Conservation (phyloP, 2,797 vertebrate genomes). For the Pelodytes ibericus region DNA sequence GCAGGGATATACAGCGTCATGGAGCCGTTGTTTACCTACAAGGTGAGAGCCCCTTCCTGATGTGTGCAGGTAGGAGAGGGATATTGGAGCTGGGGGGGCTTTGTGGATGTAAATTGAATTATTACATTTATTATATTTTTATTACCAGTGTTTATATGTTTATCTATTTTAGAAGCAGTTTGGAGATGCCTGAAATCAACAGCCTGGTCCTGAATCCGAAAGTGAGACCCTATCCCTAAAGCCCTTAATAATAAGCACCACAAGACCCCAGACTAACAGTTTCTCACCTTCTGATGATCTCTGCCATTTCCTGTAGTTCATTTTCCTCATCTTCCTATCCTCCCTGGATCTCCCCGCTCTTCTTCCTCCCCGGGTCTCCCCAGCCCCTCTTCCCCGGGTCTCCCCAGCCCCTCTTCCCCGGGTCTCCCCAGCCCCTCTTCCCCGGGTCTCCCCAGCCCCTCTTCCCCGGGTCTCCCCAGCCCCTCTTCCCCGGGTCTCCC, state of each 20-base stretch:
- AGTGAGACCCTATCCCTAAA: too few relatives aligned
- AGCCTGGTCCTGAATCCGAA: constrained; percentile 75
- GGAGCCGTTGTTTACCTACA: constrained; percentile 80
- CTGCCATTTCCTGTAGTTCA: not conserved
- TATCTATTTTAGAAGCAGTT: constrained; percentile 67
- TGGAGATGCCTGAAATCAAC: constrained; percentile 91
- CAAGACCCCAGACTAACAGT: too few relatives aligned
- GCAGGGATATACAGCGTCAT: constrained; percentile 80
- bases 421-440: not conserved
- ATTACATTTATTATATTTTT: too few relatives aligned
- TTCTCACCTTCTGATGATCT: too few relatives aligned
- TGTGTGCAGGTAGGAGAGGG: too few relatives aligned
- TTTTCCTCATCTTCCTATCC: not conserved
- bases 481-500: not conserved
- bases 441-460: not conserved
- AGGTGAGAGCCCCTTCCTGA: constrained; percentile 70
- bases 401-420: not conserved
- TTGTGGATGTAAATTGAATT: not conserved
- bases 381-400: not conserved
- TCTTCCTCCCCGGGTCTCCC: not conserved
- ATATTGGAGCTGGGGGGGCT: not conserved
- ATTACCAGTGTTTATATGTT: too few relatives aligned
- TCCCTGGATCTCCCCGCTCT: not conserved
- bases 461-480: too few relatives aligned
- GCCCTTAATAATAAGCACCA: too few relatives aligned